Evolutionary conservation across 2,797 vertebrate species (phyloP), one percentile per base, ranked within the genome.

Genomic region (Falco novaeseelandiae): DNA sequence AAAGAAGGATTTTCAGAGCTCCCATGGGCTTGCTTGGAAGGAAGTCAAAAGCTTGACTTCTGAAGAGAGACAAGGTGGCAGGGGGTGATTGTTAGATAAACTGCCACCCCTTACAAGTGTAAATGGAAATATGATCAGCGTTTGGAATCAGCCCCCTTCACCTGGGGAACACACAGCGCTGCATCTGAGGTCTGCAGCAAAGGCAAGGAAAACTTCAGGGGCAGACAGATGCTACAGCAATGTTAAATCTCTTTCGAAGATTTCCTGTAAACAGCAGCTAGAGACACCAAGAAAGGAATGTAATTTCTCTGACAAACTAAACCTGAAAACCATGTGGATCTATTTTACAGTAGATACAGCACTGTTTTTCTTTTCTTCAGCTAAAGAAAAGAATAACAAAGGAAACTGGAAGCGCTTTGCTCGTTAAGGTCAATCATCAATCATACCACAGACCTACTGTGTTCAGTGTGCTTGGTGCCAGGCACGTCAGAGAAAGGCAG

Each of bases 1-100:
- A 93, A 19, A 70, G 77, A 69, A 86, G 34, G 26, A 8, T 65
- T 92, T 85, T 87, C 57, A 69, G 57, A 58, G 32, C n/a, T 87
- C 86, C 74, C 74, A 23, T 6, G 67, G 71, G 92, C 19, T 92
- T 77, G n/a, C 83, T 87, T 59, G 71, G 92, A 65, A 92, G 83
- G 57, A 54, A 8, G 63, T 95, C 94, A 96, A 95, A 96, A 80
- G 55, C 59, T 80, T 83, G 61, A 57, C 88, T 96, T 95, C 94
- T 89, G 84, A 96, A 63, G 78, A 80, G 57, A 95, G 78, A 26
- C 36, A 34, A 51, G n/a, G 78, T 87, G 83, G 94, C 29, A 70
- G 52, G 32, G 74, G 36, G 70, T 90, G 81, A 94, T 11, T 93
- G 94, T 90, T 16, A 88, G 79, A 69, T 61, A 84, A 83, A 86